These are phyloP conservation scores for Huso huso DNA, from an alignment of 2,797 vertebrate species.

Conservation along the genomic window DNA sequence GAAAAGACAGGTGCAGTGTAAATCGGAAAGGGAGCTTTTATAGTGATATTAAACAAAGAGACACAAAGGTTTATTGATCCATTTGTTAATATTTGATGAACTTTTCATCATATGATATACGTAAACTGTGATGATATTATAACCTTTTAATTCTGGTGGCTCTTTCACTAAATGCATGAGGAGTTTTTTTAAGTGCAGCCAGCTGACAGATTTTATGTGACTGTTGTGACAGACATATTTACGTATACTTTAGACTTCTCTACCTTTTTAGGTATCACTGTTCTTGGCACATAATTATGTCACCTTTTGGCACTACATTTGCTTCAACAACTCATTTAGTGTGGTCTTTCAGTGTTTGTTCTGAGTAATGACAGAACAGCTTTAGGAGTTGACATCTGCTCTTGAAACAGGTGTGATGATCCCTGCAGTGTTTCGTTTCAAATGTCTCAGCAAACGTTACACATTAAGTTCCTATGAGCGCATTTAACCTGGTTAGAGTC, in stretches of 20 bases:
- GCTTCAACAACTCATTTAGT: constrained; percentile 20
- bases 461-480: constrained; percentile 15
- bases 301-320: constrained; percentile 16
- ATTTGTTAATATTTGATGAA: no score
- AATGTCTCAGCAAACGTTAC: constrained; percentile 11
- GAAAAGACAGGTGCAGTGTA: no score
- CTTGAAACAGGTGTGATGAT: constrained; percentile 24
- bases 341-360: constrained; percentile 14
- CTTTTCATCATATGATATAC: no score
- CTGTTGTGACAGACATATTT: background rate
- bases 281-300: background rate
- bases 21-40: no score
- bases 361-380: constrained; percentile 5
- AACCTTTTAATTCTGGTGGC: no score
- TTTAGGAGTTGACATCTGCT: constrained; percentile 30
- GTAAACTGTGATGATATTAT: no score
- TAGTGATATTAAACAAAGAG: no score
- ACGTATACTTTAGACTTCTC: background rate
- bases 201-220: constrained; percentile 47
- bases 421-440: background rate
- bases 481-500: background rate
- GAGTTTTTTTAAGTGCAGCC: constrained; percentile 32
- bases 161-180: no score
- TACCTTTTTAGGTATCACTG: constrained; percentile 6
- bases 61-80: no score